Evolutionary conservation across 2,888 invertebrate species (phyloP).

Genomic region (Diaperis boleti): DNA sequence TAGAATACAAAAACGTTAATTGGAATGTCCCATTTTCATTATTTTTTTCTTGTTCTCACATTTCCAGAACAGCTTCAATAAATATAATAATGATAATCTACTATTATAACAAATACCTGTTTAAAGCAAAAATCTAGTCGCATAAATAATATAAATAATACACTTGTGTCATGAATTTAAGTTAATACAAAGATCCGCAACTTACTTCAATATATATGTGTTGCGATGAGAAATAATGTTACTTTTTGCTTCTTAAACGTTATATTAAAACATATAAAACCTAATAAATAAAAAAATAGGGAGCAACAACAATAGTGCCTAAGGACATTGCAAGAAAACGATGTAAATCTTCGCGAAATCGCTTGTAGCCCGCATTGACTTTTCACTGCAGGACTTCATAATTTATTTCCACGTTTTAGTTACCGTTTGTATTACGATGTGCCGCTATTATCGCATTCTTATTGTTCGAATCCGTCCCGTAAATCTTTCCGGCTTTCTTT

Average conservation of each 20-base stretch:
- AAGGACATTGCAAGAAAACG: slow-evolving; percentile 33
- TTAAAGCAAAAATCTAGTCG: slow-evolving; percentile 32
- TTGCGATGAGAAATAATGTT: slow-evolving; percentile 27
- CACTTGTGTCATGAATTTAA: slow-evolving; percentile 38
- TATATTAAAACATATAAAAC: slow-evolving; percentile 35
- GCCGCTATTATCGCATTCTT: slow-evolving; percentile 66
- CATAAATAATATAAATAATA: slow-evolving; percentile 40
- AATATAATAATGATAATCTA: slow-evolving; percentile 24
- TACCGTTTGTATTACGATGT: slow-evolving; percentile 71
- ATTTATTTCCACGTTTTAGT: slow-evolving; percentile 58
- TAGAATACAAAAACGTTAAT: slow-evolving; percentile 21
- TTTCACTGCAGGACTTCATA: slow-evolving; percentile 23
- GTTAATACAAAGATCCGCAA: slow-evolving; percentile 35
- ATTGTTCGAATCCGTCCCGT: slow-evolving; percentile 82
- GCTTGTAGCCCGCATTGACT: slow-evolving; percentile 41
- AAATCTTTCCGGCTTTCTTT: slow-evolving; percentile 98
- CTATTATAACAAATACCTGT: slow-evolving; percentile 39
- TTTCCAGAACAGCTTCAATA: slow-evolving; percentile 34
- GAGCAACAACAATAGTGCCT: slow-evolving; percentile 39
- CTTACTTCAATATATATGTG: slow-evolving; percentile 34
- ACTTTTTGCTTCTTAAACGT: slow-evolving; percentile 18
- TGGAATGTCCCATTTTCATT: slow-evolving; percentile 35
- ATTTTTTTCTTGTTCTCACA: not conserved
- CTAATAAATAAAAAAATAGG: slow-evolving; percentile 34
- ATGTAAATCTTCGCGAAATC: slow-evolving; percentile 30